Base-by-base conservation (phyloP, 2,113 vertebrate genomes). In the Cyprinodon tularosa region DNA sequence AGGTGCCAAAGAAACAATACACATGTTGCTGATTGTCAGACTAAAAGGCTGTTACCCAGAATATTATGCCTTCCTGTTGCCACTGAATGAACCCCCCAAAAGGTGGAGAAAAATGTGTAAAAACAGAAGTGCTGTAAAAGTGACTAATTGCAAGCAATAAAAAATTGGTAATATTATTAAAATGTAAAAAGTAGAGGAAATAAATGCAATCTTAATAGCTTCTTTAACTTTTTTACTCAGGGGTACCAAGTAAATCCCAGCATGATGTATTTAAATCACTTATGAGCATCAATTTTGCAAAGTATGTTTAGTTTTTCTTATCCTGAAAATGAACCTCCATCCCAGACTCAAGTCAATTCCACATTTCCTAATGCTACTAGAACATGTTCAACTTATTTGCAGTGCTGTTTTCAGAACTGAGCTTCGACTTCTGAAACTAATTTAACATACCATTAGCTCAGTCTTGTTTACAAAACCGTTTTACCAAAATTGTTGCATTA, bases 1-100 rank as follows among this genome's bases (percentile, higher is more conserved):
- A 74, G 53, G 89, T 88, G 88, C 71, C 84, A 90, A 89, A 88
- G 69, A 68, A 89, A 82, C 88, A 92, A 90, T 89, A 90, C 89
- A 87, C 85, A 84, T 61, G 72, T 77, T 62, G 81, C 70, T 62
- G 71, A 71, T 38, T 80, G 72, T 86, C 75, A 82, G 68, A 78
- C 68, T 79, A 66, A 7, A 57, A 22, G 50, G 15, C 65, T 44
- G 71, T 40, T 73, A 62, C 47, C 74, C 37, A 44, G 13, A 70
- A 61, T 11, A 29, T 60, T 59, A 37, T 17, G 14, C 47, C 62
- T 44, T 82, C 57, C 66, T 82, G 77, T 63, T 76, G 72, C 57
- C 44, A 53, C 14, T 50, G 42, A n/a, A 39, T 10, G 7, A 39
- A 17, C 9, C 15, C 7, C 48, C 48, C 17, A 17, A 40, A n/a